A percentile compares a stretch with the other conserved stretches of the same genome.
Conservation (phyloP, 1,140 invertebrate species). For the Drosophila busckii region DNA sequence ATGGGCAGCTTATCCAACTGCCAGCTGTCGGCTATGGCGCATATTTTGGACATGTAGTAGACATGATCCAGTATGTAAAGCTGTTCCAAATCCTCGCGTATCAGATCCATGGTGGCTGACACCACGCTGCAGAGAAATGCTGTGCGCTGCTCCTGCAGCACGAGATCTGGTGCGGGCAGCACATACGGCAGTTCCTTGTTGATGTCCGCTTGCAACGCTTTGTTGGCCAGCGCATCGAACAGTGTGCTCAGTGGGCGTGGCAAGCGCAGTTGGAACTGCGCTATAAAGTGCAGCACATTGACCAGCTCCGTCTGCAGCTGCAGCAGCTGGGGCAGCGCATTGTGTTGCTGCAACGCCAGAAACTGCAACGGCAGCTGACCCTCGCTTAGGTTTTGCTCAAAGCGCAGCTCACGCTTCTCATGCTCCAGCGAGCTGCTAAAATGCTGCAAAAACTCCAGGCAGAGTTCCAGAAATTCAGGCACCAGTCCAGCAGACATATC, state of each 20-base stretch:
- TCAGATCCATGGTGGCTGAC: conserved; percentile 82
- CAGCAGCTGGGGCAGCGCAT: conserved; percentile 87
- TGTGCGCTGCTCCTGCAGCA: conserved; percentile 80
- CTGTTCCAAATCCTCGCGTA: conserved; percentile 80
- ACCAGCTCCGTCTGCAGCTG: conserved; percentile 89
- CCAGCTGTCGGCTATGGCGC: conserved; percentile 88
- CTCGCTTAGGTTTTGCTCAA: conserved; percentile 85
- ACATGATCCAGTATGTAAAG: conserved; percentile 82
- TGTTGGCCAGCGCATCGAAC: conserved; percentile 85
- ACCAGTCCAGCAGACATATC: conserved; percentile 86
- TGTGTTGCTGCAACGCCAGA: conserved; percentile 87
- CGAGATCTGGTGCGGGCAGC: conserved; percentile 79
- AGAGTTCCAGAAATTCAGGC: conserved; percentile 84
- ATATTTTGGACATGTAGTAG: conserved; percentile 85
- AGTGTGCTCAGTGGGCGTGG: conserved; percentile 86
- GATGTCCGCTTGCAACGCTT: conserved; percentile 81
- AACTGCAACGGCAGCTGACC: conserved; percentile 85
- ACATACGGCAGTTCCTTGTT: conserved; percentile 77
- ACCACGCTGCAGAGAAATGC: conserved; percentile 85
- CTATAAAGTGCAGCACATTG: conserved; percentile 87
- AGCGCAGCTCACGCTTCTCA: conserved; percentile 81
- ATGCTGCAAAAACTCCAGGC: conserved; percentile 86
- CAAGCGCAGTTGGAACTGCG: conserved; percentile 87
- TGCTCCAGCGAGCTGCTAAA: conserved; percentile 81
- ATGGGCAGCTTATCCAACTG: conserved; percentile 82